These are phyloP conservation scores for Prolemur simus DNA, from an alignment of 2,113 vertebrate species.

Conservation along the genomic window DNA sequence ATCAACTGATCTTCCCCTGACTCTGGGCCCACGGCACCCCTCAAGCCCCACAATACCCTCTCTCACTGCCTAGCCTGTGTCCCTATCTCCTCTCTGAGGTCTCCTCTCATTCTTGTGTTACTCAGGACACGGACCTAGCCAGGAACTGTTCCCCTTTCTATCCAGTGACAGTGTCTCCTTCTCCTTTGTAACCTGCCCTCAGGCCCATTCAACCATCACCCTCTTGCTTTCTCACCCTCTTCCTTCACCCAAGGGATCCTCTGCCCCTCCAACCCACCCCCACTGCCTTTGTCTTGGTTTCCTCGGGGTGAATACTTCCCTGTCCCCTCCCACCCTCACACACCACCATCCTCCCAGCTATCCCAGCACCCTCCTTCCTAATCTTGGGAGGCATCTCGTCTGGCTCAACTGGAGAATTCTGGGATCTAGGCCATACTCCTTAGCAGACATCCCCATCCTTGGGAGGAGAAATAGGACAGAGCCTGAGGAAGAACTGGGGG, in stretches of 20 bases:
- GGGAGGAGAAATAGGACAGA: constrained; percentile 24
- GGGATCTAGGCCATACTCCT: constrained; percentile 69
- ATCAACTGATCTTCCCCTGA: not conserved
- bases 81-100: not conserved
- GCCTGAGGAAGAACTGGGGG: not conserved
- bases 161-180: not conserved
- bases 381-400: constrained; percentile 75
- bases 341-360: constrained; percentile 4
- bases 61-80: not conserved
- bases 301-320: not conserved
- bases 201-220: not conserved
- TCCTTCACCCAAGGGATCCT: not conserved
- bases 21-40: constrained; percentile 5
- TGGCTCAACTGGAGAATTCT: constrained; percentile 74
- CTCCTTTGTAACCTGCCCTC: not conserved
- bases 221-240: not conserved
- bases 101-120: not conserved
- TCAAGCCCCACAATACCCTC: not conserved
- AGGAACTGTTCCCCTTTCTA: not conserved
- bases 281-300: constrained; percentile 23
- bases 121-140: not conserved
- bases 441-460: constrained; percentile 58
- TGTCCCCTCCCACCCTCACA: not conserved
- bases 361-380: constrained; percentile 67
- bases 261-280: not conserved